Evolutionary conservation across 2,113 vertebrate species (phyloP), one percentile per base, ranked within the genome.

Genomic region (Hystrix cristata): DNA sequence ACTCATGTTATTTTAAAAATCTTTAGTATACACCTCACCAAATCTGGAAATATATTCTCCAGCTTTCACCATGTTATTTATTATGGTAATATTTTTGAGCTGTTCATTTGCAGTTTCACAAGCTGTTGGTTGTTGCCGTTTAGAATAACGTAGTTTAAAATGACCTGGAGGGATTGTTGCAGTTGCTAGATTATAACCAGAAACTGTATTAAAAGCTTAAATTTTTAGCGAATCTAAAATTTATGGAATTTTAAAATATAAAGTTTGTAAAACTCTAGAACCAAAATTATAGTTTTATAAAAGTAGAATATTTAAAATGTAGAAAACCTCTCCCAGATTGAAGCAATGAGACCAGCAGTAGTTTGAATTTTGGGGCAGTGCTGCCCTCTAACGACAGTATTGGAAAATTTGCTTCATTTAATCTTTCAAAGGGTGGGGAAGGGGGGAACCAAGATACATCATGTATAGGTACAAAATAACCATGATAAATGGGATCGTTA

Each of bases 321-420:
- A 71, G 48, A 18, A 80, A 80, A 88, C 92, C 81, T 5, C 31
- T 78, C 3, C 16, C 34, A 65, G 18, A 11, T 23, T 38, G 51
- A 3, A 13, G 8, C 29, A 74, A 62, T 16, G 46, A 48, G 7
- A 51, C 21, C 1, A 18, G 76, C 4, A 34, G 62, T 1, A 55
- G 13, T 19, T 79, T 84, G 15, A 72, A 82, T 91, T 81, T 78
- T 96, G 87, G 62, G 55, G 7, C 14, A 5, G 51, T 98, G 90
- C 95, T 98, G 97, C 96, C 98, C 97, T 83, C 98, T 98, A 95
- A 48, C 89, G 96, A 19, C 34, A 29, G 19, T 43, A n/a, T 55
- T 69, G 51, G 46, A 62, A 64, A 97, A 95, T 21, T 92, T 81
- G 31, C n/a, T 67, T 96, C 85, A 91, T 59, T 55, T 65, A 7